Evolutionary conservation across 2,888 invertebrate genomes (phyloP).

Genomic region (Eristalinus aeneus): DNA sequence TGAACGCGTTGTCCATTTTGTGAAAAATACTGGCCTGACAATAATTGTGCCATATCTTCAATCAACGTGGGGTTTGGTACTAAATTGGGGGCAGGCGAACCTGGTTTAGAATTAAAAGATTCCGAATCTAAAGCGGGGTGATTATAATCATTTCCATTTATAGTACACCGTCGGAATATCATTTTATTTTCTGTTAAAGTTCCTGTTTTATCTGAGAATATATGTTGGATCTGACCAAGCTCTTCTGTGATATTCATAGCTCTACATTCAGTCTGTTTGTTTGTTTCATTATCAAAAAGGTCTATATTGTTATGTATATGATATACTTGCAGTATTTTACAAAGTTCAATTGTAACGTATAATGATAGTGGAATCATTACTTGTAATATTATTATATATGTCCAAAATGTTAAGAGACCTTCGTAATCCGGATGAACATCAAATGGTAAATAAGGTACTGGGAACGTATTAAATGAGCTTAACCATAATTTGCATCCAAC

Average conservation of each 20-base stretch:
- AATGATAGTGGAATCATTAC: constrained; percentile 98
- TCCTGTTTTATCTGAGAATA: constrained; percentile 99
- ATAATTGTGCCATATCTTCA: constrained; percentile 81
- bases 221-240: constrained; percentile 95
- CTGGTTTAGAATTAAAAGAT: constrained; percentile 81
- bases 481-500: constrained; percentile 95
- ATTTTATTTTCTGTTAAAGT: constrained; percentile 98
- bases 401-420: constrained; percentile 95
- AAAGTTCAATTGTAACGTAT: constrained; percentile 98
- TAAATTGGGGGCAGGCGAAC: constrained; percentile 81
- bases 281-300: constrained; percentile 91
- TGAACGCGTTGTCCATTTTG: constrained; percentile 88
- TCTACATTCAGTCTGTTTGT: constrained; percentile 92
- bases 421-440: constrained; percentile 85
- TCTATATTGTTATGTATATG: constrained; percentile 95
- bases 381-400: constrained; percentile 96
- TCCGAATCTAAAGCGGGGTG: constrained; percentile 89
- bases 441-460: constrained; percentile 86
- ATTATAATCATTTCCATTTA: constrained; percentile 94
- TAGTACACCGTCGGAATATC: constrained; percentile 95
- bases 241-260: constrained; percentile 98
- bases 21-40: constrained; percentile 78
- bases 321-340: constrained; percentile 96
- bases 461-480: constrained; percentile 80
- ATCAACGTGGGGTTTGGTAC: constrained; percentile 81